A percentile compares a stretch with the other conserved stretches of the same genome.
Conservation (phyloP, 1,140 invertebrate species). For the Rhagoletis zephyria region DNA sequence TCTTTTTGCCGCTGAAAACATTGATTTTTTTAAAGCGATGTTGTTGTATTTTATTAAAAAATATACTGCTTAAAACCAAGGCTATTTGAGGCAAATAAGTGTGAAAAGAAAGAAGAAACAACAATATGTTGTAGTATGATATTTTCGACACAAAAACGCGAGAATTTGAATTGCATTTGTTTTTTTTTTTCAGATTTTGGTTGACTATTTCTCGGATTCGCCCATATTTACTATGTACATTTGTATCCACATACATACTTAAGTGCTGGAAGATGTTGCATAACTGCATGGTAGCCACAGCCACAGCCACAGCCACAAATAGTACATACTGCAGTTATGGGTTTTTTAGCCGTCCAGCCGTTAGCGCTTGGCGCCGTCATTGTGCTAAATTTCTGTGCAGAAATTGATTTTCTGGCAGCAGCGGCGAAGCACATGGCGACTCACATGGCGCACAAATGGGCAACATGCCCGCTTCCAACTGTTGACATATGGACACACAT, state of each 20-base stretch:
- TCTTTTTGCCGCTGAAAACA: no score
- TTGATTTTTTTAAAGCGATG: no score
- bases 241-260: neutral
- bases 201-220: no score
- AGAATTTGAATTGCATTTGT: no score
- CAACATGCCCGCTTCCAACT: constrained; percentile 1
- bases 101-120: no score
- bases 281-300: constrained; percentile 2
- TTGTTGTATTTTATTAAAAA: no score
- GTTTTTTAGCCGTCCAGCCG: constrained; percentile 8
- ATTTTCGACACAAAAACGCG: no score
- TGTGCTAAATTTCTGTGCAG: constrained; percentile 40
- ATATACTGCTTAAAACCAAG: no score
- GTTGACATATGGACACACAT: neutral
- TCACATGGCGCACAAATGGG: constrained; percentile 2
- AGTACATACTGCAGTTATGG: neutral
- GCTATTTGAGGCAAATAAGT: no score
- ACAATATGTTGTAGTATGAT: no score
- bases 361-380: constrained; percentile 39
- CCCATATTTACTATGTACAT: neutral
- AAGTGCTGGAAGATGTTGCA: constrained; percentile 23
- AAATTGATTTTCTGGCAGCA: constrained; percentile 49
- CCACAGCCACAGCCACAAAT: neutral
- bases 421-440: neutral
- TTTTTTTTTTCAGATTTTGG: no score